Evolutionary conservation across 2,888 invertebrate species (phyloP).

Genomic region (Drosophila pseudotakahashii): DNA sequence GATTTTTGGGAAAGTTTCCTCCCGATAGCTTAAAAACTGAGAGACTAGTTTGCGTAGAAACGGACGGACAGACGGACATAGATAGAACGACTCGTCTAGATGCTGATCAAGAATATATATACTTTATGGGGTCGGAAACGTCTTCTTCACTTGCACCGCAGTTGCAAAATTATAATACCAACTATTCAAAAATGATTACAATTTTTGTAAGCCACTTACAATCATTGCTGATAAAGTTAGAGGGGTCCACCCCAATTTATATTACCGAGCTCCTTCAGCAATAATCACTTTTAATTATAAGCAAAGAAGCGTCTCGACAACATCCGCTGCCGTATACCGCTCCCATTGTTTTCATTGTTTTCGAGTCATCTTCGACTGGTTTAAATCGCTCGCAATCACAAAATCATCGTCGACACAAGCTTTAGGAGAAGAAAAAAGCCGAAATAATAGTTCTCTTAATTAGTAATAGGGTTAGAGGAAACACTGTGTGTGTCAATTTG

Average conservation of each 20-base stretch:
- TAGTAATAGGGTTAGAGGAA: not conserved
- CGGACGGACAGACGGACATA: no score
- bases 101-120: no score
- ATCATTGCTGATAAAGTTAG: not conserved
- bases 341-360: constrained; percentile 61
- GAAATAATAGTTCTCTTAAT: not conserved
- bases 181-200: no score
- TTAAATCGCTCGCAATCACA: constrained; percentile 2
- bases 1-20: no score
- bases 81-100: no score
- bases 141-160: no score
- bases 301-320: constrained; percentile 74
- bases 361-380: constrained; percentile 42
- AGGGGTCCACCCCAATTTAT: constrained; percentile 15
- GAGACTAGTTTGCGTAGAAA: no score
- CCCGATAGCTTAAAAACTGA: no score
- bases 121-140: no score
- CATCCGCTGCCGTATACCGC: constrained; percentile 62
- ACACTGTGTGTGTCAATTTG: no score
- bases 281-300: constrained; percentile 77
- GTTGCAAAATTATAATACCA: no score
- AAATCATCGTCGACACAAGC: not conserved
- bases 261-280: constrained; percentile 46
- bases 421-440: not conserved
- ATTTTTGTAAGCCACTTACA: no score